Conservation (phyloP, 2,888 invertebrate species). For the Seladonia tumulorum region DNA sequence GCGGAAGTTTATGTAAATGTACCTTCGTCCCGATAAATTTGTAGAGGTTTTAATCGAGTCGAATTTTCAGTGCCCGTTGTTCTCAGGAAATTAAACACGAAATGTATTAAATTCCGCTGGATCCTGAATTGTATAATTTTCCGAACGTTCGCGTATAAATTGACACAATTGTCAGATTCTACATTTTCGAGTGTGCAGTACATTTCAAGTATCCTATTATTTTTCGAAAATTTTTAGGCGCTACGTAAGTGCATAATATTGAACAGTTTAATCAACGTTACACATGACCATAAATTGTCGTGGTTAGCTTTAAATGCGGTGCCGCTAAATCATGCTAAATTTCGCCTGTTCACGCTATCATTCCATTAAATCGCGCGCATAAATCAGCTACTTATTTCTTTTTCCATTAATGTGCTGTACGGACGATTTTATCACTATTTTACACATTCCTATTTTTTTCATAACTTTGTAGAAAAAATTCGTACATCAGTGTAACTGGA, state of each 20-base stretch:
- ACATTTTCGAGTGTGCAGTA: neutral
- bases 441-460: no score
- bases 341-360: neutral
- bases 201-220: neutral
- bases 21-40: neutral
- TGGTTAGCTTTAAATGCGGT: neutral
- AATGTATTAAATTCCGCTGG: neutral
- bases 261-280: conserved; percentile 1
- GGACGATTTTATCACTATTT: no score
- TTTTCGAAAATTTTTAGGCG: neutral
- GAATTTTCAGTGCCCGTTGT: neutral
- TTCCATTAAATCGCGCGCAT: neutral
- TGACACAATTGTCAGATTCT: neutral
- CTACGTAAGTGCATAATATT: neutral
- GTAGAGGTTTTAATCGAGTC: neutral
- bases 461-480: no score
- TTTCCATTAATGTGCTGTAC: no score
- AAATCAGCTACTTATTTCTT: neutral
- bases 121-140: neutral
- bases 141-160: neutral
- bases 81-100: neutral
- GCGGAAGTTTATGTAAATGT: neutral
- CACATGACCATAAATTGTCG: neutral
- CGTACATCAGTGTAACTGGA: no score
- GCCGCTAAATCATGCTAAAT: conserved; percentile 1